These are phyloP conservation scores for Syngnathus acus DNA, from an alignment of 2,797 vertebrate species.

Conservation along the genomic window DNA sequence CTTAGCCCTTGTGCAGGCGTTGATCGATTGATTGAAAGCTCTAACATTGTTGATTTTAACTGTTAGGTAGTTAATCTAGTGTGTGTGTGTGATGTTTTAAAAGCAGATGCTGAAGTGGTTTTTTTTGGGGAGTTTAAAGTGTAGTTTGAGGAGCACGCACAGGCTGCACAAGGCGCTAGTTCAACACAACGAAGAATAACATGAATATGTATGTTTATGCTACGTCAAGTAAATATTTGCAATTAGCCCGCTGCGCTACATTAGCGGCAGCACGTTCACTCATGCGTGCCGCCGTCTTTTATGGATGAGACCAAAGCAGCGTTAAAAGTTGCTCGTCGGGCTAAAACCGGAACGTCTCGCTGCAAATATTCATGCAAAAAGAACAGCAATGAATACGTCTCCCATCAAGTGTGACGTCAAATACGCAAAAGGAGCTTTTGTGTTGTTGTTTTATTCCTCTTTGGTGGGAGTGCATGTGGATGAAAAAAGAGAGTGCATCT, in stretches of 20 bases:
- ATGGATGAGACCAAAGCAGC: not conserved
- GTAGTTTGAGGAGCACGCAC: not conserved
- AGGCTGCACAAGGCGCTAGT: not conserved
- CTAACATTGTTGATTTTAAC: no score
- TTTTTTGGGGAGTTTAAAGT: not conserved
- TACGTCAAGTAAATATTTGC: not conserved
- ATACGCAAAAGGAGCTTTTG: not conserved
- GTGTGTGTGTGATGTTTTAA: not conserved
- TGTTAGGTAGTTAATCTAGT: no score
- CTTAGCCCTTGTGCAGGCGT: no score
- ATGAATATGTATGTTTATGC: not conserved
- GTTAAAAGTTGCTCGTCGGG: not conserved
- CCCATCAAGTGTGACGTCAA: not conserved
- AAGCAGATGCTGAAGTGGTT: not conserved
- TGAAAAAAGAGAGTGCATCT: not conserved
- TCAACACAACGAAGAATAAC: not conserved
- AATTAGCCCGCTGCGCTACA: not conserved
- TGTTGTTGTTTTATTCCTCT: not conserved
- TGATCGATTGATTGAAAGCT: no score
- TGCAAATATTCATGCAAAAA: not conserved
- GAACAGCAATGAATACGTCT: not conserved
- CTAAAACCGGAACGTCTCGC: not conserved
- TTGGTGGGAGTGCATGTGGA: not conserved
- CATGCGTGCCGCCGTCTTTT: not conserved
- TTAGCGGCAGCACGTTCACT: not conserved